Evolutionary conservation across 2,888 invertebrate genomes (phyloP), one percentile per base, ranked within the genome.

Genomic region (Ditula angustiorana): DNA sequence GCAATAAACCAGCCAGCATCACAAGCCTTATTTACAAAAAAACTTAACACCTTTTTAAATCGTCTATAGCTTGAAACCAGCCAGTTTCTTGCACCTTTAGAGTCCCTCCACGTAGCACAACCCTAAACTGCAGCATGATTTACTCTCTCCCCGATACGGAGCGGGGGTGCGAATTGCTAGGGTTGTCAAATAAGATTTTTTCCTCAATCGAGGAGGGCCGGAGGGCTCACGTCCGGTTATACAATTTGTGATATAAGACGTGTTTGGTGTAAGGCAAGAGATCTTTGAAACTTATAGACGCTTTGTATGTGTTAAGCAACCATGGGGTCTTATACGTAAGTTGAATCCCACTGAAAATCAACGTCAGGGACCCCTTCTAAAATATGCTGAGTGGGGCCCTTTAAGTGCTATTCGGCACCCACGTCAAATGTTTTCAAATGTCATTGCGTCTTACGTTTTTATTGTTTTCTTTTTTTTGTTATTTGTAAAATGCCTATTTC

Each of bases 171-270:
- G 82, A 85, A 90, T 86, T 81, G 87, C 69, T 82, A 83, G 88
- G 86, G 78, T 76, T 79, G 83, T 84, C 86, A 87, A 92, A 91
- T 92, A 91, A 90, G 91, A 92, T 91, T 92, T 90, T 87, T 90
- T 88, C 88, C 92, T 88, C 89, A 86, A 88, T 86, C 87, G 82
- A 50, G 50, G 62, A 60, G 66, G 67, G 69, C 67, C 64, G 37
- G 67, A 56, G 74, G 76, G 76, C 74, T 76, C 70, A 68, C 77
- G 78, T 85, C 81, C 85, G 82, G 84, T 85, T 83, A 86, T 86
- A 87, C 85, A 85, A 88, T 88, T 89, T 86, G 83, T 73, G 82
- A 82, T 77, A 75, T 78, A 72, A 52, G 64, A 53, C 46, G 64
- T 58, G 53, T 24, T 60, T 66, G 66, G 66, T 55, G 53, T 21